Evolutionary conservation across 1,140 invertebrate genomes (phyloP).

Genomic region (Asbolus verrucosus): DNA sequence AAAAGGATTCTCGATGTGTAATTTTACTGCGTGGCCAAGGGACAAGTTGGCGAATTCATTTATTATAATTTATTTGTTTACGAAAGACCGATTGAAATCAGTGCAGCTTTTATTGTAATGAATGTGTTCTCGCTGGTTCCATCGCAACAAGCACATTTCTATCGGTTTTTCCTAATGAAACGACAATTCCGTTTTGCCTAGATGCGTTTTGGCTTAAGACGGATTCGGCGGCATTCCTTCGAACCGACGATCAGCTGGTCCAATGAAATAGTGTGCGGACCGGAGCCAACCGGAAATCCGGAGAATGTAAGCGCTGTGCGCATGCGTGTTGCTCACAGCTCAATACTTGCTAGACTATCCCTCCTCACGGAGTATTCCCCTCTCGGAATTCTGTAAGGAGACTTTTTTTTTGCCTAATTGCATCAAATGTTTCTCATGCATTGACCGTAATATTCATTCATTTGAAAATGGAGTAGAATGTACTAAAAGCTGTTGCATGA

Average conservation of each 20-base stretch:
- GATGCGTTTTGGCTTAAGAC: too few species aligned
- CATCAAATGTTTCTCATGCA: constrained; percentile 15
- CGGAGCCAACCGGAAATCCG: constrained; percentile 48
- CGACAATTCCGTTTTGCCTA: too few species aligned
- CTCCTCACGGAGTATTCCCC: constrained; percentile 28
- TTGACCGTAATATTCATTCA: constrained; percentile 35
- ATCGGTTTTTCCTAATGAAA: too few species aligned
- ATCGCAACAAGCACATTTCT: too few species aligned
- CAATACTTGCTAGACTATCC: constrained; percentile 46
- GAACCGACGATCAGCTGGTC: constrained; percentile 39
- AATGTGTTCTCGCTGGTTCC: too few species aligned
- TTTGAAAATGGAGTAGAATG: constrained; percentile 32
- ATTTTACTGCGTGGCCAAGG: too few species aligned
- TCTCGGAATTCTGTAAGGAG: constrained; percentile 18
- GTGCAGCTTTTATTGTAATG: too few species aligned
- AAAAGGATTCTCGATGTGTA: not conserved
- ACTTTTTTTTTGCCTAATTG: constrained; percentile 36
- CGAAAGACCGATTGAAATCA: too few species aligned
- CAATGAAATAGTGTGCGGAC: constrained; percentile 38
- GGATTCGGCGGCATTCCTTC: constrained; percentile 27
- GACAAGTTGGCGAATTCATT: not conserved
- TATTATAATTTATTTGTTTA: too few species aligned
- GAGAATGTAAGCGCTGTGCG: constrained; percentile 29
- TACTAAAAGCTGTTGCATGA: constrained; percentile 8
- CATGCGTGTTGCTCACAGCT: constrained; percentile 41